phyloP scores from a whole-genome alignment of 2,113 vertebrate species.

The Dolichallabes microphthalmus region DNA sequence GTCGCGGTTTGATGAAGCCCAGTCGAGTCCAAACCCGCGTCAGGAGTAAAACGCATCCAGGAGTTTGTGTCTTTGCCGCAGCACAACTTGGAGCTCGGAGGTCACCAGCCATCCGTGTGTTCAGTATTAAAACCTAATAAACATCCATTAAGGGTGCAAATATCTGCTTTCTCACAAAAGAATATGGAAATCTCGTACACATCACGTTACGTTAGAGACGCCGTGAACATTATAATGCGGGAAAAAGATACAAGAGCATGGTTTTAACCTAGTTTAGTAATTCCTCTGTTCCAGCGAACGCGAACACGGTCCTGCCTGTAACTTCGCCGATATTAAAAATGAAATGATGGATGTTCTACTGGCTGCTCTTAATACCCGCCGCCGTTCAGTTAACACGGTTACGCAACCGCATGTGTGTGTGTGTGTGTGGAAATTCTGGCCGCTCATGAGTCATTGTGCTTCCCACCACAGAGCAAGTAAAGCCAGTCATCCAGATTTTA shows the following conservation, averaged over 20 bases:
- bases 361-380: slow-evolving; percentile 1
- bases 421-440: neutral
- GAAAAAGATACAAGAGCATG: neutral
- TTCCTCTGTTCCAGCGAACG: neutral
- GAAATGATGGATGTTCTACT: slow-evolving; percentile 6
- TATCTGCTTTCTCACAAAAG: neutral
- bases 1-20: no score
- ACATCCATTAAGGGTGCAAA: neutral
- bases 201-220: neutral
- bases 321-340: slow-evolving; percentile 23
- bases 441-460: neutral
- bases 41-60: neutral
- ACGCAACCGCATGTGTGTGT: neutral
- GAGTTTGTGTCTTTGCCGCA: neutral
- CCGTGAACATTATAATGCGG: neutral
- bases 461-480: slow-evolving; percentile 20
- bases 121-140: neutral
- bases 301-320: neutral
- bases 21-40: no score
- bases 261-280: slow-evolving; percentile 19
- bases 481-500: slow-evolving; percentile 8
- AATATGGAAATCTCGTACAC: neutral
- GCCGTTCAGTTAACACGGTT: slow-evolving; percentile 4
- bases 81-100: neutral
- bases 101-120: neutral